Base-by-base conservation (phyloP, 1,140 invertebrate species). In the Cyrtorhinus lividipennis region DNA sequence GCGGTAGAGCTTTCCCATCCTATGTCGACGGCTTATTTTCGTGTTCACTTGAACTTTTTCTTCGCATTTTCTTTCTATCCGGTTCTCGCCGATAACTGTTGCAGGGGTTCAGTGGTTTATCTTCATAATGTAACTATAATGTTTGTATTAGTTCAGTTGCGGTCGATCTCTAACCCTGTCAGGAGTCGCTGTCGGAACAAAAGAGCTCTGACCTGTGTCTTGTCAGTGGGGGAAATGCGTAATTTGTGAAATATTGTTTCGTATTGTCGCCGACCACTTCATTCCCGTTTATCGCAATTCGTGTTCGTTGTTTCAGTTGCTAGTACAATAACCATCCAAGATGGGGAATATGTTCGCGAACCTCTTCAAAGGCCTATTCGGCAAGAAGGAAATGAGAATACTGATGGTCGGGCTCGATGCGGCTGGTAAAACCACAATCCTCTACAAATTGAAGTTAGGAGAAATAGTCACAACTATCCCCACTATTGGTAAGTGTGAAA, bases 401-500 rank as follows among this genome's bases (percentile, higher is more conserved):
- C 77, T 98, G 67, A 98, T 98, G 95, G 68, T 71, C 30, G 95
- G 95, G 72, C 83, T 98, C 68, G 95, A 98, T 83, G 94, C 93
- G 72, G 95, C 95, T 78, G 95, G 95, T 81, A 98, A 98, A 87
- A 98, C 95, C 72, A 98, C 95, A 78, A 98, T 98, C 78, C 82
- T 98, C 78, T 98, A 98, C 83, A 98, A 98, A 85, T 84, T 99
- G 74, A 98, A 98, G 85, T 85, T 98, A 81, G 95, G 95, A 75
- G 95, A 98, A 90, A 95, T 98, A 81, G 94, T 98, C 71, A 98
- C 94, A 73, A 98, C 95, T 71, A 98, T 99, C 83, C 95, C 95
- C 69, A 99, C 95, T 70, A 98, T 98, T 83, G 95, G 94, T 69
- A 56, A 65, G 63, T 62, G 26, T n/a, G n/a, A 27, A 53, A 15